phyloP scores from a whole-genome alignment of 2,888 invertebrate species.

The Epirrita christyi region DNA sequence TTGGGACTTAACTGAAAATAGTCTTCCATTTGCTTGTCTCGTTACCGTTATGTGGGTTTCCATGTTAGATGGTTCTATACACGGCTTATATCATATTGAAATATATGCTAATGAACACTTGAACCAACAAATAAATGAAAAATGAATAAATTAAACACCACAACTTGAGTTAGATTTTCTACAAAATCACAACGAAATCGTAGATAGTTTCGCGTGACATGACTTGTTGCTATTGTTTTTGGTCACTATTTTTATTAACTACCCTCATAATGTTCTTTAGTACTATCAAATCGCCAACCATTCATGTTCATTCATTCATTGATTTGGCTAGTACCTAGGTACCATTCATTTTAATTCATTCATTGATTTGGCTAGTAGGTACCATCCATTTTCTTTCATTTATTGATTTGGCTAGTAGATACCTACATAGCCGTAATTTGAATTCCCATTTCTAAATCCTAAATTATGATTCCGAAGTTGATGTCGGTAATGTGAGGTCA shows the following conservation, averaged over 20 bases:
- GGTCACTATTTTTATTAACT: constrained; percentile 9
- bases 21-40: constrained; percentile 42
- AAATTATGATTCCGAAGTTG: too few species aligned
- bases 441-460: too few species aligned
- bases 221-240: background rate
- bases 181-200: background rate
- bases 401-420: too few species aligned
- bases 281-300: too few species aligned
- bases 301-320: too few species aligned
- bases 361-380: too few species aligned
- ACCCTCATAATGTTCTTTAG: constrained; percentile 1
- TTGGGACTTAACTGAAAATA: constrained; percentile 44
- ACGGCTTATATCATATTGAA: background rate
- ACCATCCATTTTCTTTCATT: too few species aligned
- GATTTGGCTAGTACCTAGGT: too few species aligned
- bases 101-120: constrained; percentile 8
- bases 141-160: background rate
- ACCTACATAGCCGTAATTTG: too few species aligned
- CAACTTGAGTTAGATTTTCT: too few species aligned
- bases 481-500: too few species aligned
- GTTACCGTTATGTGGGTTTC: constrained; percentile 41
- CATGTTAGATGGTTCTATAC: constrained; percentile 9
- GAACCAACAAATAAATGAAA: background rate
- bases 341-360: too few species aligned
- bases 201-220: background rate